A percentile compares a stretch with the other conserved stretches of the same genome.
Conservation (phyloP, 1,140 invertebrate species). For the Drosophila tani region DNA sequence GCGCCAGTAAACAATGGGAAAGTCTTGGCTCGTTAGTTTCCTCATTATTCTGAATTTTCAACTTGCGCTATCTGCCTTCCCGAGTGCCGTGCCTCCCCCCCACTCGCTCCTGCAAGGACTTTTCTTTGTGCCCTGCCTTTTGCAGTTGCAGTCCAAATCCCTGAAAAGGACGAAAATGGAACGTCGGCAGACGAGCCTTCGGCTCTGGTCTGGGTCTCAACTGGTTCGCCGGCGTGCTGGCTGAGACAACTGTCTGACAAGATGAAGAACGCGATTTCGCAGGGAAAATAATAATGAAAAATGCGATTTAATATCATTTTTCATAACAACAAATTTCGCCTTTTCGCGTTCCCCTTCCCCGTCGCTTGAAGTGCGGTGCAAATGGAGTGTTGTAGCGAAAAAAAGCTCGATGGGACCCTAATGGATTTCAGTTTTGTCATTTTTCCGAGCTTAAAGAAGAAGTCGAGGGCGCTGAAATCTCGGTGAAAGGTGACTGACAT, state of each 20-base stretch:
- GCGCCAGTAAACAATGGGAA: slow-evolving; percentile 82
- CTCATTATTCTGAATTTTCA: slow-evolving; percentile 82
- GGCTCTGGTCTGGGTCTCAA: slow-evolving; percentile 26
- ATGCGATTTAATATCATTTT: slow-evolving; percentile 68
- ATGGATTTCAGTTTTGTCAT: slow-evolving; percentile 45
- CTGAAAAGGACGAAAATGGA: slow-evolving; percentile 40
- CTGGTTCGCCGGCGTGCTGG: slow-evolving; percentile 4
- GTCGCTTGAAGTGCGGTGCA: slow-evolving; percentile 24
- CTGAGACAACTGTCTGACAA: slow-evolving; percentile 58
- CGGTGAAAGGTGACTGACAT: neutral
- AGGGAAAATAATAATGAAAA: slow-evolving; percentile 69
- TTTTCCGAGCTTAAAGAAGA: slow-evolving; percentile 9
- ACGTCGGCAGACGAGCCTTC: slow-evolving; percentile 40
- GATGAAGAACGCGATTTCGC: slow-evolving; percentile 47
- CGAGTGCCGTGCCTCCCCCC: neutral
- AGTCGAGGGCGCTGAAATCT: slow-evolving; percentile 8
- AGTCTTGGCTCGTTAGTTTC: slow-evolving; percentile 83
- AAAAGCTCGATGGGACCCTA: slow-evolving; percentile 8
- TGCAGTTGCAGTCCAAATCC: slow-evolving; percentile 56
- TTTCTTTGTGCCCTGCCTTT: slow-evolving; percentile 46
- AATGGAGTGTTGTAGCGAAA: slow-evolving; percentile 32
- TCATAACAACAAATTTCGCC: slow-evolving; percentile 50
- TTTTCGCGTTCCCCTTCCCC: slow-evolving; percentile 1
- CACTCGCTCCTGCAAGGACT: slow-evolving; percentile 13
- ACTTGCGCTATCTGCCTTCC: slow-evolving; percentile 32